Evolutionary conservation across 2,888 invertebrate genomes (phyloP), one percentile per base, ranked within the genome.

Genomic region (Neria commutata): DNA sequence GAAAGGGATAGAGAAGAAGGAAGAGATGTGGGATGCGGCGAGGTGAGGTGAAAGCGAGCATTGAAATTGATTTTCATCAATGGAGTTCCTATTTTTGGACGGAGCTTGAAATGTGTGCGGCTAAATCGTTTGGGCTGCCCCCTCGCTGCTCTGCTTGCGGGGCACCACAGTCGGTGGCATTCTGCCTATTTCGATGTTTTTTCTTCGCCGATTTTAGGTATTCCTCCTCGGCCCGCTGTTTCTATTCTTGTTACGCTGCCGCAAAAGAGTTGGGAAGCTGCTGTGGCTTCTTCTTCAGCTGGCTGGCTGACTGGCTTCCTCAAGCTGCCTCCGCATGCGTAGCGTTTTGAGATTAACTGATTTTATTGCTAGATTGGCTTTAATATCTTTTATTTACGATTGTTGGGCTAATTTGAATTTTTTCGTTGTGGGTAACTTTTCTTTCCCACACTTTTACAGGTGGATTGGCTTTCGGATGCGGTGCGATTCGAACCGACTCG

Each of bases 351-450:
- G 74, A 74, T 76, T 72, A 75, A 74, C 68, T 69, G 73, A 71
- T 73, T 73, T 73, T 76, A 75, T 71, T 71, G 66, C 69, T 65
- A 67, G 71, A 75, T 74, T 73, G 76, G 68, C 75, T 65, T 71
- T 74, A 75, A 77, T 77, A 79, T 75, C 71, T 75, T 72, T 76
- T 75, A 77, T 77, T 79, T 79, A 77, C 76, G 75, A 78, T 73
- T 68, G 68, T 71, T 67, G 68, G 68, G 75, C 78, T 76, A 75
- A 77, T 77, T 77, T 76, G 71, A 77, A 78, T 79, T 75, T 78
- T 14, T 26, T 42, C n/a, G 26, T 23, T 63, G 66, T 58, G 66
- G 50, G 57, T 63, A 54, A 42, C 51, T 67, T 66, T 70, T 67
- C 69, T 71, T 75, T 75, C 76, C 78, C 77, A 78, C 76, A 78